Base-by-base conservation (phyloP, 35 echinoderm and acorn worm genomes). In the Acanthaster planci region DNA sequence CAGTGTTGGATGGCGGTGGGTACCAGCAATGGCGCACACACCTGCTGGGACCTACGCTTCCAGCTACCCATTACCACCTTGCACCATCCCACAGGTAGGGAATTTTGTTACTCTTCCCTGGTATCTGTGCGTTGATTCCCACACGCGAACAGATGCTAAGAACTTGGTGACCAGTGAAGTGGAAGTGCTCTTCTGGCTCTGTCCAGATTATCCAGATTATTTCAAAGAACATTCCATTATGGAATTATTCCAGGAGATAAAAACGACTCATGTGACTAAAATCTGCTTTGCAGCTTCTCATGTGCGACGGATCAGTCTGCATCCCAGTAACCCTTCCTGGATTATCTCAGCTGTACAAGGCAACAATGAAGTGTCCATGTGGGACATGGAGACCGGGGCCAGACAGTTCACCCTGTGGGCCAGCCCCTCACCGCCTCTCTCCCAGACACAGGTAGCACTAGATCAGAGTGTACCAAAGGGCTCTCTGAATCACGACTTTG, bases 321-420 rank as follows among this genome's bases (percentile, higher is more conserved):
- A 98, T 79, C 88, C 95, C 21, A 78, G 72, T 14, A 84, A 91
- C 16, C 80, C 88, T 31, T 98, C 95, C 7, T 91, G 92, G 81
- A 60, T 98, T 1, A 98, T 98, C 27, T 98, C 95, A 36, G 88
- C 91, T 47, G 92, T 98, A 26, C 95, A 98, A 76, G 95, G 95
- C 30, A 98, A 98, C 78, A 98, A 98, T 88, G 95, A 98, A 34
- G 95, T 98, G 5, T 93, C 95, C 19, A 98, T 98, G 95, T 98
- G 95, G 95, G 95, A 98, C 68, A 87, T 98, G 91, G 95, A 98
- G 68, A 98, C 95, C 16, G 95, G 95, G 29, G 95, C 95, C 30
- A 87, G 95, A 44, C 95, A 93, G 76, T 78, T 98, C 5, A 98
- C 95, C 18, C 86, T 98, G 0, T 98, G 95, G 95, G 95, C 95